Evolutionary conservation across 2,113 vertebrate genomes (phyloP), one percentile per base, ranked within the genome.

Genomic region (Sphyrna mokarran): DNA sequence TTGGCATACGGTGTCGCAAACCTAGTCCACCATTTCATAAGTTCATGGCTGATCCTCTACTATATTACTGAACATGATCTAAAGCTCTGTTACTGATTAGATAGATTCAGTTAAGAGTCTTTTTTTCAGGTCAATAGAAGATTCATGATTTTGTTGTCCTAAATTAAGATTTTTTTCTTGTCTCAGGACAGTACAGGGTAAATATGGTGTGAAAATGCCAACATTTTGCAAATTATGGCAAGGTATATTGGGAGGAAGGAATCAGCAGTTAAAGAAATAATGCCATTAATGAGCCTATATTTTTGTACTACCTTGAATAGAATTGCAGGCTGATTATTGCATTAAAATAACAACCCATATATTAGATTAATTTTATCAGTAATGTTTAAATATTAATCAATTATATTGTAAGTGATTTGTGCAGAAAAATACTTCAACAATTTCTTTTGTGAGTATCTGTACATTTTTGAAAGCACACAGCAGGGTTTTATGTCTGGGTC

Each of bases 351-450:
- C 69, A 76, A 43, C 70, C 22, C 26, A 48, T 94, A 70, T 94
- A 95, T 72, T 95, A 95, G 94, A 70, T 95, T 72, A 95, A 70
- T 94, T 94, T 70, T 94, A 29, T 70, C 66, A 70, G 9, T 70
- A 94, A 70, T 94, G 63, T 94, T 94, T 69, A 72, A 95, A 33
- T 95, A 72, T 95, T 95, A 95, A 95, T 69, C 66, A 95, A 72
- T 16, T 76, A 70, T 72, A 95, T 76, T 70, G 69, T 72, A 95
- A 72, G 37, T 95, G 40, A 54, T 22, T 54, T 58, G 58, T 69
- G 70, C 91, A 43, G n/a, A 94, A 40, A 63, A 94, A 48, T 76
- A 76, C 68, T 54, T 83, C n/a, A 72, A 63, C 93, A 94, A 43
- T 70, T 95, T 48, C 0, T 69, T 94, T 94, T 69, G 54, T 87